phyloP scores from a whole-genome alignment of 2,113 vertebrate species.

The Noctilio leporinus region DNA sequence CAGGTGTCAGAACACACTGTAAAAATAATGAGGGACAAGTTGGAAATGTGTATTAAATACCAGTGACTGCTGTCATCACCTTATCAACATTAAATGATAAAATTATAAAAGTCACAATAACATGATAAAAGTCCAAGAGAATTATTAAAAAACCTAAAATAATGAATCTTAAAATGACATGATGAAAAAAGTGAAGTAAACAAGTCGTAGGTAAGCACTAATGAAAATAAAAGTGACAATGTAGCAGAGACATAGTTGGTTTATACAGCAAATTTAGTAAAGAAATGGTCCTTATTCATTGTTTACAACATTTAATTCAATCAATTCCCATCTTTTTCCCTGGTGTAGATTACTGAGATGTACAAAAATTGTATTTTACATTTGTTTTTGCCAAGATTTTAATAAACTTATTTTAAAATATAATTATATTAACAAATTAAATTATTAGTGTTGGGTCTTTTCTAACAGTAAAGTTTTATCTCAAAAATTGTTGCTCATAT shows the following conservation, averaged over 20 bases:
- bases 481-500: not conserved
- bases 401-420: not conserved
- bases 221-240: conserved; percentile 16
- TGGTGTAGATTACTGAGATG: not conserved
- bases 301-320: not conserved
- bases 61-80: not conserved
- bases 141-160: conserved; percentile 48
- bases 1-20: conserved; percentile 26
- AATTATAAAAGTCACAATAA: not conserved
- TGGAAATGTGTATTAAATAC: conserved; percentile 40
- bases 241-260: not conserved
- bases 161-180: conserved; percentile 20
- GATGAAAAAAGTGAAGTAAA: conserved; percentile 51
- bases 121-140: conserved; percentile 40
- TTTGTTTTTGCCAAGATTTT: not conserved
- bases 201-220: not conserved
- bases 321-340: not conserved
- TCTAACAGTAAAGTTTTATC: not conserved
- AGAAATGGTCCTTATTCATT: not conserved
- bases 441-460: not conserved
- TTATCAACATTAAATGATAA: conserved; percentile 34
- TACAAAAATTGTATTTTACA: not conserved
- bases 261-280: not conserved
- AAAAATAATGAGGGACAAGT: conserved; percentile 42
- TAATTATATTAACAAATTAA: not conserved